Conservation (phyloP, 2,888 invertebrate genomes). For the Lycia hirtaria region DNA sequence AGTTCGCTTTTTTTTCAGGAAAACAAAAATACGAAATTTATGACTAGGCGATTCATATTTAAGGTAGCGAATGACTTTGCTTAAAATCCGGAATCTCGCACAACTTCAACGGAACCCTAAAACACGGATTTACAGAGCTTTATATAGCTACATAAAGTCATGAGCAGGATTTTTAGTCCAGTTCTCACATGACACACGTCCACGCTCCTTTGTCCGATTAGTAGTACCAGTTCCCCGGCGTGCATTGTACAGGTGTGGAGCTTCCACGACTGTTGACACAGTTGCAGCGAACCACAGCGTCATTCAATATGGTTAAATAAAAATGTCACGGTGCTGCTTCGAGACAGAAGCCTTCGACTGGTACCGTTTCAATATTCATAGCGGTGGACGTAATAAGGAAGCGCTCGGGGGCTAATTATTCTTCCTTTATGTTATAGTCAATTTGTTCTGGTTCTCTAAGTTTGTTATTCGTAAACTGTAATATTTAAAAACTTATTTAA, state of each 20-base stretch:
- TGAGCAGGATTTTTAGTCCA: not conserved
- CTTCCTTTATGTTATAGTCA: too few relatives aligned
- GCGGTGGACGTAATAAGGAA: slow-evolving; percentile 1
- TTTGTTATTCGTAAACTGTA: too few relatives aligned
- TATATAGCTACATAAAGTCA: not conserved
- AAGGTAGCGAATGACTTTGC: too few relatives aligned
- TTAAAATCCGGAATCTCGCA: too few relatives aligned
- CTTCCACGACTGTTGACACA: slow-evolving; percentile 62
- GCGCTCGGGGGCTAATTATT: not conserved
- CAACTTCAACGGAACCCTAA: not conserved
- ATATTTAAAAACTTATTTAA: too few relatives aligned
- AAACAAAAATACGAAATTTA: too few relatives aligned
- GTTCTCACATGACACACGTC: slow-evolving; percentile 11
- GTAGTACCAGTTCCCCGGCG: not conserved
- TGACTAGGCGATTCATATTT: too few relatives aligned
- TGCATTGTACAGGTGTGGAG: slow-evolving; percentile 26
- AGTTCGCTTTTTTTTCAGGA: too few relatives aligned
- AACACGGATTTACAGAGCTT: too few relatives aligned
- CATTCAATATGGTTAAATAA: slow-evolving; percentile 63
- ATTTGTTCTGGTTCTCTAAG: too few relatives aligned
- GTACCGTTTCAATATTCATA: slow-evolving; percentile 60
- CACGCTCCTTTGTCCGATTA: slow-evolving; percentile 12
- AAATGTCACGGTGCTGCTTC: slow-evolving; percentile 58
- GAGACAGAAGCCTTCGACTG: slow-evolving; percentile 30
- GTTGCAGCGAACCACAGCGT: slow-evolving; percentile 58